A percentile compares a stretch with the other conserved stretches of the same genome.
Conservation (phyloP, 1,140 invertebrate species). For the Monomorium pharaonis region DNA sequence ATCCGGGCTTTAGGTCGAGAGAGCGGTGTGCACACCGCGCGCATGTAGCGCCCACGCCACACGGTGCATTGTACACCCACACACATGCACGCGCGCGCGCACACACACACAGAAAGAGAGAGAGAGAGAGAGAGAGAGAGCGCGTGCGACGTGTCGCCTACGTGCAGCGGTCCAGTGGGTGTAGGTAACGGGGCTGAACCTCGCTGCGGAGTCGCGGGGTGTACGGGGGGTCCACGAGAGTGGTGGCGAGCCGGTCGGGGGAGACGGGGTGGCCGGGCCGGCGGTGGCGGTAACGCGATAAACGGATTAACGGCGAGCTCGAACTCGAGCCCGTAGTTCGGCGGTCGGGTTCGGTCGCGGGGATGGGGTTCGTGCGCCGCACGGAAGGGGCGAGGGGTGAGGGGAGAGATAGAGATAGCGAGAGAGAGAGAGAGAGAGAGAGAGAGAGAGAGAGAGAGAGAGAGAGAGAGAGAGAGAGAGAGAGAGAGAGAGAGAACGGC, state of each 20-base stretch:
- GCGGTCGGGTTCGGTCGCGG: slow-evolving; percentile 70
- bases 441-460: neutral
- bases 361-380: slow-evolving; percentile 68
- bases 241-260: slow-evolving; percentile 61
- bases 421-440: slow-evolving; percentile 38
- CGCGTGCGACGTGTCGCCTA: slow-evolving; percentile 26
- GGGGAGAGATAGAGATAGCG: slow-evolving; percentile 31
- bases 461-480: too few relatives aligned
- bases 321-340: slow-evolving; percentile 79
- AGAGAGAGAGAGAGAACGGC: neutral
- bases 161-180: slow-evolving; percentile 45
- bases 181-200: slow-evolving; percentile 61
- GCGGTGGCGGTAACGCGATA: slow-evolving; percentile 83
- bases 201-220: slow-evolving; percentile 16
- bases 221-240: neutral
- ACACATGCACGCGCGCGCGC: neutral
- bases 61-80: slow-evolving; percentile 47
- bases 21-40: slow-evolving; percentile 29
- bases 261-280: slow-evolving; percentile 78
- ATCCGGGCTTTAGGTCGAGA: slow-evolving; percentile 57
- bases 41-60: slow-evolving; percentile 43
- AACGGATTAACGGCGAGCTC: slow-evolving; percentile 83
- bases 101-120: too few relatives aligned
- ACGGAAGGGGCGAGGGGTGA: slow-evolving; percentile 54
- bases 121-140: too few relatives aligned